phyloP scores from a whole-genome alignment of 2,888 invertebrate species.

The Malachius bipustulatus region DNA sequence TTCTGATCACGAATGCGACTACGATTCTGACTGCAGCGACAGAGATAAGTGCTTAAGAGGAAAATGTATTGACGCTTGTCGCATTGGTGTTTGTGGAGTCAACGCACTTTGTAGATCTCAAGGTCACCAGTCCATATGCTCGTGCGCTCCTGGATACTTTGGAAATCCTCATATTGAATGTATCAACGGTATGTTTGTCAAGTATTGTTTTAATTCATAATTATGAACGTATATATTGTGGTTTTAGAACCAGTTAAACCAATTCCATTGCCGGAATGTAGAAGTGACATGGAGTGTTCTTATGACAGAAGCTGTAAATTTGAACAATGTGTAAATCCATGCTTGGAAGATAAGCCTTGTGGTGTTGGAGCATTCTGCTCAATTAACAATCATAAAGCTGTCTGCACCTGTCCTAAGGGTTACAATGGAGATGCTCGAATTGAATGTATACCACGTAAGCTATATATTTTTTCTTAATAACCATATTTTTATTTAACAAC shows the following conservation, averaged over 20 bases:
- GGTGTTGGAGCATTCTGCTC: constrained; percentile 73
- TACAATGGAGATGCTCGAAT: constrained; percentile 61
- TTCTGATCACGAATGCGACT: constrained; percentile 48
- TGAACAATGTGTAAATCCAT: constrained; percentile 68
- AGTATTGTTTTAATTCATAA: constrained; percentile 3
- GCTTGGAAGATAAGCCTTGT: constrained; percentile 55
- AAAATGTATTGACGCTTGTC: constrained; percentile 67
- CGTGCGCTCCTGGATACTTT: constrained; percentile 63
- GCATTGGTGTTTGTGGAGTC: constrained; percentile 63
- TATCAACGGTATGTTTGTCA: constrained; percentile 35
- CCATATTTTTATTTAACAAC: too few species aligned
- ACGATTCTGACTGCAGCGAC: constrained; percentile 63
- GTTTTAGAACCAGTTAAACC: constrained; percentile 26
- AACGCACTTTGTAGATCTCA: constrained; percentile 70
- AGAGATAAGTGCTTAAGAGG: constrained; percentile 65
- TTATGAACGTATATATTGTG: neutral
- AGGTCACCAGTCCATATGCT: constrained; percentile 65
- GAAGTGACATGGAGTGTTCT: constrained; percentile 64
- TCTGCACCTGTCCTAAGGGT: constrained; percentile 70
- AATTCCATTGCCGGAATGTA: constrained; percentile 53
- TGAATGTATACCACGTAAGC: constrained; percentile 72
- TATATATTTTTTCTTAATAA: constrained; percentile 32
- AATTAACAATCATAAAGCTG: constrained; percentile 58
- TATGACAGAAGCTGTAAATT: constrained; percentile 64
- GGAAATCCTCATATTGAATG: constrained; percentile 75